Evolutionary conservation across 2,888 invertebrate species (phyloP).

Genomic region (Cyrtodaria siliqua): DNA sequence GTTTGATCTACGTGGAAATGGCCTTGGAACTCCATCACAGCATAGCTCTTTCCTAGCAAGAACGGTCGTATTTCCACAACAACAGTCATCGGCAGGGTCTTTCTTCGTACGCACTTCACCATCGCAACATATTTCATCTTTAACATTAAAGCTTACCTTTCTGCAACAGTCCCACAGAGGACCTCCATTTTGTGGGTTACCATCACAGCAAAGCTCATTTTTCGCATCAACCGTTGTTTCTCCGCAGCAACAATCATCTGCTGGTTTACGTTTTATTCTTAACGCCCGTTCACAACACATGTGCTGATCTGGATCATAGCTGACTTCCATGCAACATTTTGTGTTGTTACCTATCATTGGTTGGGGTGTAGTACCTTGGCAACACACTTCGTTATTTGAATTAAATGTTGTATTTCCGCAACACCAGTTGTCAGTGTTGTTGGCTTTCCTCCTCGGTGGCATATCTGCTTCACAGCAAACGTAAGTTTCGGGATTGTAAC

Average conservation of each 20-base stretch:
- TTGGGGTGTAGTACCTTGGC: constrained; percentile 27
- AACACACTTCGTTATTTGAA: constrained; percentile 43
- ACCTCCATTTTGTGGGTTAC: constrained; percentile 40
- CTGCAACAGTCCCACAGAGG: constrained; percentile 41
- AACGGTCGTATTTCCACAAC: constrained; percentile 41
- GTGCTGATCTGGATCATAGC: constrained; percentile 30
- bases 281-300: constrained; percentile 47
- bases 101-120: constrained; percentile 40
- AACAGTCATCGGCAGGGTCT: constrained; percentile 39
- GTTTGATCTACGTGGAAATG: constrained; percentile 23
- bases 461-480: constrained; percentile 50
- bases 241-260: constrained; percentile 58
- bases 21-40: constrained; percentile 46
- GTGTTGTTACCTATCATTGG: constrained; percentile 33
- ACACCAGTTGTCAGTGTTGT: constrained; percentile 45
- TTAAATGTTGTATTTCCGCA: constrained; percentile 51
- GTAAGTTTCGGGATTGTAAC: constrained; percentile 43
- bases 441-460: constrained; percentile 34
- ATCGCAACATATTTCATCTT: constrained; percentile 42
- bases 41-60: constrained; percentile 34
- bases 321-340: constrained; percentile 34
- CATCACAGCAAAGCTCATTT: constrained; percentile 51
- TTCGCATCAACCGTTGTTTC: constrained; percentile 46
- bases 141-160: constrained; percentile 36
- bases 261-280: constrained; percentile 27